Conservation (phyloP, 2,797 vertebrate genomes). For the Gallinago stenura region DNA sequence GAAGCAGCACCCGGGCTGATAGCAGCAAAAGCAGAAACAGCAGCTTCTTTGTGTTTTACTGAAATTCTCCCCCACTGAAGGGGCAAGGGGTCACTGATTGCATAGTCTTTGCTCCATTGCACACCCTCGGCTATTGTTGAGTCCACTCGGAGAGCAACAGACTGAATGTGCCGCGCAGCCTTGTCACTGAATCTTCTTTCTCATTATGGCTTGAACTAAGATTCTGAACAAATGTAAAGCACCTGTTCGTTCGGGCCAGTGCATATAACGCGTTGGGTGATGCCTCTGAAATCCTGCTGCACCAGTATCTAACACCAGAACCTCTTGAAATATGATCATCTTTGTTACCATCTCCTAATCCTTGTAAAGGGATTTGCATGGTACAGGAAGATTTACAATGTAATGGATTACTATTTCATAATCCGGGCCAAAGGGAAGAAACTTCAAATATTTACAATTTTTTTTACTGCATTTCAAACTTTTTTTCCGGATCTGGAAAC, state of each 20-base stretch:
- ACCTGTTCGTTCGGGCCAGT: not conserved
- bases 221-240: slow-evolving; percentile 11
- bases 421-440: not conserved
- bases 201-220: not conserved
- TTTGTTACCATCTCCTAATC: slow-evolving; percentile 59
- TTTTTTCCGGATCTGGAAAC: not conserved
- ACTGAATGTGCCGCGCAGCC: not conserved
- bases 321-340: slow-evolving; percentile 26
- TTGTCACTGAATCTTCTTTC: not conserved
- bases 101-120: slow-evolving; percentile 54
- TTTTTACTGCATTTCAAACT: not conserved
- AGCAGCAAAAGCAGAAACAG: slow-evolving; percentile 51
- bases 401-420: slow-evolving; percentile 64
- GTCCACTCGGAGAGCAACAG: not conserved
- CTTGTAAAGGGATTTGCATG: slow-evolving; percentile 56
- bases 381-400: slow-evolving; percentile 48
- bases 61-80: not conserved
- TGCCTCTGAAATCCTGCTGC: not conserved
- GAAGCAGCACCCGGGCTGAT: not conserved
- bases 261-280: fast-evolving
- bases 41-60: slow-evolving; percentile 55
- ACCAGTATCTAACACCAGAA: not conserved
- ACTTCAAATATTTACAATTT: not conserved
- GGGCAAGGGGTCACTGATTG: slow-evolving; percentile 60
- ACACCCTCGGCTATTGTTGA: slow-evolving; percentile 45